A percentile compares a stretch with the other conserved stretches of the same genome.
These are phyloP conservation scores for Ctenomys sociabilis DNA, from an alignment of 2,113 vertebrate genomes.

Conservation along the genomic window DNA sequence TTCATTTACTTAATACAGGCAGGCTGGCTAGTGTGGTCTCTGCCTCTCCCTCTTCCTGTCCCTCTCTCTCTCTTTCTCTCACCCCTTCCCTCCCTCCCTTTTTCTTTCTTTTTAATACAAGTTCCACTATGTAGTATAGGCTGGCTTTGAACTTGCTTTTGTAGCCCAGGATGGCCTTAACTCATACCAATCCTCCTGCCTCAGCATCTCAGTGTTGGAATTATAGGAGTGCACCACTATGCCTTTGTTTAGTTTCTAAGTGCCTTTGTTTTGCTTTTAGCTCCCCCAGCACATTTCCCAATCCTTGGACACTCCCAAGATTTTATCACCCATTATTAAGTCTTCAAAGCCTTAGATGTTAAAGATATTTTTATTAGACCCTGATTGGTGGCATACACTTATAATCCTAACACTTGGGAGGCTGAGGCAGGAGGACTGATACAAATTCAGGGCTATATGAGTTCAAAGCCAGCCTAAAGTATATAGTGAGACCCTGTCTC, in stretches of 20 bases:
- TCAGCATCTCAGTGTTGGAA: neutral
- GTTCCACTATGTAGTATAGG: neutral
- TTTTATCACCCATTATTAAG: conserved; percentile 21
- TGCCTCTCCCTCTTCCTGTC: too few species aligned
- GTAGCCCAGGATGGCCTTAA: neutral
- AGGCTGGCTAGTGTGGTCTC: too few species aligned
- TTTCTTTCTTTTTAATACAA: too few species aligned
- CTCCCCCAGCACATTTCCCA: conserved; percentile 4
- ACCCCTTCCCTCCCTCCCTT: too few species aligned
- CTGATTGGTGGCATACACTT: neutral
- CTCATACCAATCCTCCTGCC: neutral
- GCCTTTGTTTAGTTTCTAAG: neutral
- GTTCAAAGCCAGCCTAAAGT: neutral
- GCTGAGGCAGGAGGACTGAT: neutral
- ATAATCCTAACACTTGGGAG: neutral
- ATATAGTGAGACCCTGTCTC: neutral
- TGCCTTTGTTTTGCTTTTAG: neutral
- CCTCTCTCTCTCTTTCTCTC: too few species aligned
- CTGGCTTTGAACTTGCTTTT: neutral
- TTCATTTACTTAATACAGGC: too few species aligned
- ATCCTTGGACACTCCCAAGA: neutral
- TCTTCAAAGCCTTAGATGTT: neutral
- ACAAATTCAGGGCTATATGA: neutral
- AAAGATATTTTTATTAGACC: conserved; percentile 44
- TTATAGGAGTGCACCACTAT: neutral